Evolutionary conservation across 2,888 invertebrate genomes (phyloP), one percentile per base, ranked within the genome.

Genomic region (Dryococelus australis): DNA sequence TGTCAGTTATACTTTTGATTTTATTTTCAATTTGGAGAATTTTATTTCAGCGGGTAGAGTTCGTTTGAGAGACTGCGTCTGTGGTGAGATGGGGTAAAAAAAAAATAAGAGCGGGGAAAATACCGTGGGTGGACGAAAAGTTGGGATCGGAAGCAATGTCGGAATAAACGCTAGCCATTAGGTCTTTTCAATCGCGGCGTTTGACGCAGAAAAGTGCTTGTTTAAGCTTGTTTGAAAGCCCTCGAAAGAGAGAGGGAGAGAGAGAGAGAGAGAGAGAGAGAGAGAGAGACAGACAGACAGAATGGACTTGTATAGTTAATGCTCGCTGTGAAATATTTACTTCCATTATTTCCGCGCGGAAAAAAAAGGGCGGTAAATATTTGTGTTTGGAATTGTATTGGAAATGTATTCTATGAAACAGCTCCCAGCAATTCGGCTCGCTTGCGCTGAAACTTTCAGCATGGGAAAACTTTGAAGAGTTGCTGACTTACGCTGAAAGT

Each of bases 191-290:
- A 65, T 65, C 65, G n/a, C 65, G 65, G n/a, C 1, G 20, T 65
- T 3, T 65, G 65, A 24, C 65, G 65, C 65, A 65, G 65, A 65
- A 65, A 65, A 10, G 65, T 6, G 65, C 65, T 0, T n/a, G 6
- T 65, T 65, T 3, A 16, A n/a, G 65, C n/a, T n/a, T 65, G 65
- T 65, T 65, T 20, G 65, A 65, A 65, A 65, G 65, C 65, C 8
- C 2, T 65, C n/a, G n/a, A 65, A 65, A 47, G 12, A 47, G 47
- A 47, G 47, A 47, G 47, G 8, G 47, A 47, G 47, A 47, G 47
- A 47, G 47, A 47, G 47, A 65, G 65, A 65, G 65, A 65, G 65
- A 65, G 65, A 65, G n/a, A 65, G 65, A 65, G 65, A 65, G 65
- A 65, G 65, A 65, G n/a, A 65, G 65, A 65, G 65, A 65, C 12